Evolutionary conservation across 1,140 invertebrate species (phyloP).

Genomic region (Samia ricini): DNA sequence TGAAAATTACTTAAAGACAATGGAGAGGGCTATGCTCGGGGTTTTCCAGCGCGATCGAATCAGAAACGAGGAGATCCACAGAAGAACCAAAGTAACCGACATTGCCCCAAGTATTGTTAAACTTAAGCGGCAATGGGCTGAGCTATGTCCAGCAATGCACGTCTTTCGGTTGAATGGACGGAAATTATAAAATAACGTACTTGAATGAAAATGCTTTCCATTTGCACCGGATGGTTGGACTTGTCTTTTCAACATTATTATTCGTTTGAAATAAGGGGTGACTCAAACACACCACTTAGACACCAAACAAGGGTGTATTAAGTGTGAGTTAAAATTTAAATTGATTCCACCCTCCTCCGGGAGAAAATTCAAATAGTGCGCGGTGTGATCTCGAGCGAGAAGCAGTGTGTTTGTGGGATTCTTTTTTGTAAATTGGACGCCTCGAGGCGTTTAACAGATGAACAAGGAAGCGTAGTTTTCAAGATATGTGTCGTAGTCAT

Average conservation of each 20-base stretch:
- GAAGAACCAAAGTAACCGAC: no score
- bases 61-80: no score
- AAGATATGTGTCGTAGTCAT: constrained; percentile 44
- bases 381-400: constrained; percentile 68
- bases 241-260: constrained; percentile 73
- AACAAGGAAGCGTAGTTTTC: constrained; percentile 38
- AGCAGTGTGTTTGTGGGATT: constrained; percentile 67
- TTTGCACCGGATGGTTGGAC: constrained; percentile 27
- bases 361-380: constrained; percentile 75
- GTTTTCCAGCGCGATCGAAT: no score
- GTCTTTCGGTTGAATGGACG: no score
- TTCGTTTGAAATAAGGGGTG: constrained; percentile 69
- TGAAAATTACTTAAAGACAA: no score
- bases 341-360: constrained; percentile 71
- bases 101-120: no score
- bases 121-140: no score
- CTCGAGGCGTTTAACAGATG: constrained; percentile 63
- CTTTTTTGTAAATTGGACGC: constrained; percentile 74
- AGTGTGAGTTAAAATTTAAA: constrained; percentile 78
- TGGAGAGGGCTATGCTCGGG: no score
- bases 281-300: constrained; percentile 75
- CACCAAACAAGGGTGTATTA: constrained; percentile 77
- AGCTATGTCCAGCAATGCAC: no score
- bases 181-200: not conserved
- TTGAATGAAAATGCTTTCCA: not conserved